Conservation (phyloP, 2,113 vertebrate genomes). For the Alces alces region DNA sequence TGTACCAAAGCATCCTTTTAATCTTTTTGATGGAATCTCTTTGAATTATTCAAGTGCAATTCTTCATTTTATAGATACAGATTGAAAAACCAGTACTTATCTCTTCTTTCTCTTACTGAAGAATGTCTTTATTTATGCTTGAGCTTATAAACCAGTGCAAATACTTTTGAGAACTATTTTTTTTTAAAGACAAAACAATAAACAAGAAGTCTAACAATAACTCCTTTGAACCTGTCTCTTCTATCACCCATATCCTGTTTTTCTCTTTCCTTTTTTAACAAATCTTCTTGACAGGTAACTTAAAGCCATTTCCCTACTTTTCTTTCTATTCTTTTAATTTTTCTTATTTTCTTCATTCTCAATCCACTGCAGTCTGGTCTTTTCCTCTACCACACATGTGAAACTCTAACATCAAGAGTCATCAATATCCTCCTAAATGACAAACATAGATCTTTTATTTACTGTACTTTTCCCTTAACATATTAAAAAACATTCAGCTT, state of each 20-base stretch:
- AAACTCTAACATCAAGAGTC: background rate
- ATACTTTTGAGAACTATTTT: background rate
- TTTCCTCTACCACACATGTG: background rate
- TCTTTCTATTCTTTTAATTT: background rate
- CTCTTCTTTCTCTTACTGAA: background rate
- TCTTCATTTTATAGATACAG: background rate
- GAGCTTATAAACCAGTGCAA: background rate
- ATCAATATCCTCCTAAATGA: background rate
- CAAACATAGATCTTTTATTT: background rate
- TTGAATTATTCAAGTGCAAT: background rate
- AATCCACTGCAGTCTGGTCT: background rate
- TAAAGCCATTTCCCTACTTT: background rate
- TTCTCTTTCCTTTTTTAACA: background rate
- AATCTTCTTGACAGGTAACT: background rate
- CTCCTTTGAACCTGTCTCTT: background rate
- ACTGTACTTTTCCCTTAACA: background rate
- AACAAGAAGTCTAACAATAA: background rate
- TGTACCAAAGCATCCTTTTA: background rate
- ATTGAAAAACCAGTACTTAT: background rate
- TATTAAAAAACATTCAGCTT: background rate
- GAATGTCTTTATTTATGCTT: background rate
- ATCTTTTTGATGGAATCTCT: background rate
- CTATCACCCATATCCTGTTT: background rate
- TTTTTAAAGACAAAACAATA: background rate
- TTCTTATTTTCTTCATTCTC: background rate